These are phyloP conservation scores for Hippotragus niger DNA, from an alignment of 2,113 vertebrate species.

Conservation along the genomic window DNA sequence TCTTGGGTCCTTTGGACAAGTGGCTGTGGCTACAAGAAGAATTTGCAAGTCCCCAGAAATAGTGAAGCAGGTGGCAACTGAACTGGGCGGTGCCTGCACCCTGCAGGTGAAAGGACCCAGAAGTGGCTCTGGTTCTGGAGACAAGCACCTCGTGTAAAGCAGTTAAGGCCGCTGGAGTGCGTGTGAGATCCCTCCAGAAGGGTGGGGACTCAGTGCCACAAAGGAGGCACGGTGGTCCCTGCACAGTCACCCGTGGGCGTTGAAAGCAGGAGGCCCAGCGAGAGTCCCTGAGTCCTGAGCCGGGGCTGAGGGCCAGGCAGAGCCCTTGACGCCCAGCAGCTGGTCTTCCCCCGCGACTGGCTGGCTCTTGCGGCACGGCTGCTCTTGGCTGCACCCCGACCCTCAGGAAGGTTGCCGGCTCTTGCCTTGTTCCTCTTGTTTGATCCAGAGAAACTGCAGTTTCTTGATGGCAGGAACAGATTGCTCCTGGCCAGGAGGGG, in stretches of 20 bases:
- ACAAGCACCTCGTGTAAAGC: not conserved
- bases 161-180: not conserved
- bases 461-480: constrained; percentile 54
- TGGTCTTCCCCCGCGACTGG: not conserved
- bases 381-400: not conserved
- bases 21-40: not conserved
- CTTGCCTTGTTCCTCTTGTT: not conserved
- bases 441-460: constrained; percentile 27
- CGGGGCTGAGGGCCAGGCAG: not conserved
- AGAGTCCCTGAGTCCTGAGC: not conserved
- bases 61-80: not conserved
- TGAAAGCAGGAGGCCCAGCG: not conserved
- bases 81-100: not conserved
- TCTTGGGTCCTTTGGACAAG: not conserved
- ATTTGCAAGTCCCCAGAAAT: not conserved
- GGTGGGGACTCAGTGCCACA: constrained; percentile 20
- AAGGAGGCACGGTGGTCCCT: not conserved
- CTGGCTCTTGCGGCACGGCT: not conserved
- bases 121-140: not conserved
- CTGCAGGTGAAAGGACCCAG: not conserved
- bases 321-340: not conserved
- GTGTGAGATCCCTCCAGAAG: constrained; percentile 45
- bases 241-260: not conserved
- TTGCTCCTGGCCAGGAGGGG: constrained; percentile 42
- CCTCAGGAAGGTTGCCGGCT: not conserved